Conservation (phyloP, 2,797 vertebrate genomes). For the Sebastes alutus region DNA sequence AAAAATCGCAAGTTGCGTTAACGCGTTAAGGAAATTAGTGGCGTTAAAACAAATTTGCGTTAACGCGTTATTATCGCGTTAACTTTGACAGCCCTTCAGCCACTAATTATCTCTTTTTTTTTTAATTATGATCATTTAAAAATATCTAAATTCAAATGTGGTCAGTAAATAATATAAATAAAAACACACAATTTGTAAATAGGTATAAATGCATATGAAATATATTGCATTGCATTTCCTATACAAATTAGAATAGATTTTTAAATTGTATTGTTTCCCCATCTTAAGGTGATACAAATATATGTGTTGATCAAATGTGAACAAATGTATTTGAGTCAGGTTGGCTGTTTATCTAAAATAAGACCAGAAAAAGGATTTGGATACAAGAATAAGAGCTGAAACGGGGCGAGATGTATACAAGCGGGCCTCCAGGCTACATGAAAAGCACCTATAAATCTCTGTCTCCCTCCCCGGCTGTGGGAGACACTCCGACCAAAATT, state of each 20-base stretch:
- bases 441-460: slow-evolving; percentile 73
- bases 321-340: neutral
- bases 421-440: slow-evolving; percentile 54
- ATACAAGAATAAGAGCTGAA: slow-evolving; percentile 25
- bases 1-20: too few relatives aligned
- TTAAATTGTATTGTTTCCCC: neutral
- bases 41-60: too few relatives aligned
- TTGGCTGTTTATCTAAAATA: neutral
- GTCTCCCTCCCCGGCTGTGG: slow-evolving; percentile 64
- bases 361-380: neutral
- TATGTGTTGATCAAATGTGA: neutral
- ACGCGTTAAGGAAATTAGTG: too few relatives aligned
- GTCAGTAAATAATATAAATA: neutral
- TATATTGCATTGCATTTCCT: neutral
- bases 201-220: neutral
- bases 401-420: slow-evolving; percentile 31
- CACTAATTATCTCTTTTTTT: neutral
- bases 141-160: neutral
- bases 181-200: neutral
- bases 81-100: too few relatives aligned
- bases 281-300: neutral
- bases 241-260: neutral
- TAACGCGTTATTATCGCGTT: too few relatives aligned
- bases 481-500: slow-evolving; percentile 77
- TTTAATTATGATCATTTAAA: neutral